These are phyloP conservation scores for Poeciliopsis infans DNA, from an alignment of 2,797 vertebrate genomes.

Conservation along the genomic window DNA sequence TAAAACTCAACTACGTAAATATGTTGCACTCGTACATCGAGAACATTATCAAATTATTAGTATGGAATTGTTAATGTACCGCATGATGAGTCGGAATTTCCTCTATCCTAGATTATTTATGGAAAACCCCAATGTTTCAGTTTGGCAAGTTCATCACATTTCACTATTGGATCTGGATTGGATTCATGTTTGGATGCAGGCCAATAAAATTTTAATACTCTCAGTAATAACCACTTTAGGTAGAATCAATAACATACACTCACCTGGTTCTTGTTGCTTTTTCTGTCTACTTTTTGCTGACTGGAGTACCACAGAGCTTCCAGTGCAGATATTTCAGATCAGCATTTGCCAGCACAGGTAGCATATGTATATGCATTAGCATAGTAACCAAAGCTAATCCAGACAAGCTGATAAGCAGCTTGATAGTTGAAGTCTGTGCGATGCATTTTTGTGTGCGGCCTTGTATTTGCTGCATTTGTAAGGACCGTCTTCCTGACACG, in stretches of 20 bases:
- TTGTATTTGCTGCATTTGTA: not conserved
- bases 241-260: constrained; percentile 30
- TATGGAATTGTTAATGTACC: constrained; percentile 16
- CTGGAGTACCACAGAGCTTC: constrained; percentile 35
- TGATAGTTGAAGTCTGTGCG: constrained; percentile 70
- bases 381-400: constrained; percentile 33
- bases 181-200: constrained; percentile 46
- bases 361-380: constrained; percentile 60
- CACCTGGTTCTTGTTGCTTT: constrained; percentile 14
- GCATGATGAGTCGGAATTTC: constrained; percentile 56
- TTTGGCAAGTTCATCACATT: constrained; percentile 27
- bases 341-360: constrained; percentile 49
- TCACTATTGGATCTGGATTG: constrained; percentile 42
- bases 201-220: constrained; percentile 33
- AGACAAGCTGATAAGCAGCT: constrained; percentile 60
- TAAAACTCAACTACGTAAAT: too few species aligned
- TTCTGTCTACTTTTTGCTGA: constrained; percentile 44
- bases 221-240: constrained; percentile 32
- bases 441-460: constrained; percentile 20
- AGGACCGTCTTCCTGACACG: not conserved
- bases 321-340: constrained; percentile 48
- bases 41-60: too few species aligned
- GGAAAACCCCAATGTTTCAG: constrained; percentile 29
- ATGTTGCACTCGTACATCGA: too few species aligned
- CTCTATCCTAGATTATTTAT: constrained; percentile 46